These are phyloP conservation scores for Smithornis capensis DNA, from an alignment of 2,113 vertebrate genomes.

Conservation along the genomic window DNA sequence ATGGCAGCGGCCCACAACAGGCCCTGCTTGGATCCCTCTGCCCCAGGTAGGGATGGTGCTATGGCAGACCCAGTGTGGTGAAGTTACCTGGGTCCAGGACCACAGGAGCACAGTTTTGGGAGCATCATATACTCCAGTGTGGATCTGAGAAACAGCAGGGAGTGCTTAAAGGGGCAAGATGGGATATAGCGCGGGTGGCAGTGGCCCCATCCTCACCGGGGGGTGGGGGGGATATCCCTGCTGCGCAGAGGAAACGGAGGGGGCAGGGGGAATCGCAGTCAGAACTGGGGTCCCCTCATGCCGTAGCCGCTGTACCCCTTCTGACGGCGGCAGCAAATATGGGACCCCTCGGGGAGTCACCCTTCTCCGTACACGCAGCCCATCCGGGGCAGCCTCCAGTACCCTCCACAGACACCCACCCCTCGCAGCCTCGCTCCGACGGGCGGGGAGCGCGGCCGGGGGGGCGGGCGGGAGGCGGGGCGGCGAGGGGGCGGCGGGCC, in stretches of 20 bases:
- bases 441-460: background rate
- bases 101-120: background rate
- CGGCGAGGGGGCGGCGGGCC: background rate
- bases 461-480: background rate
- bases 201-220: too few relatives aligned
- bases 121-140: fast-evolving
- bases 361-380: background rate
- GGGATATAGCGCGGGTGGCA: too few relatives aligned
- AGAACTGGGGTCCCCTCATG: fast-evolving
- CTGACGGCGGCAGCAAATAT: background rate
- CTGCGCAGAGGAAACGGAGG: background rate
- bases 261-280: fast-evolving
- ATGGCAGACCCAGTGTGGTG: background rate
- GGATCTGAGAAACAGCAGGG: background rate
- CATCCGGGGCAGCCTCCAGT: background rate
- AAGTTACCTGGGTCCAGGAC: background rate
- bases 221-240: too few relatives aligned
- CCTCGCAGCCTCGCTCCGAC: background rate
- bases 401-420: too few relatives aligned
- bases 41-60: fast-evolving
- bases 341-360: background rate
- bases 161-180: background rate
- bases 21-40: fast-evolving
- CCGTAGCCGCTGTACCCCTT: background rate
- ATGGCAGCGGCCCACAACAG: background rate